Base-by-base conservation (phyloP, 2,888 invertebrate species). In the Eupithecia abbreviata region DNA sequence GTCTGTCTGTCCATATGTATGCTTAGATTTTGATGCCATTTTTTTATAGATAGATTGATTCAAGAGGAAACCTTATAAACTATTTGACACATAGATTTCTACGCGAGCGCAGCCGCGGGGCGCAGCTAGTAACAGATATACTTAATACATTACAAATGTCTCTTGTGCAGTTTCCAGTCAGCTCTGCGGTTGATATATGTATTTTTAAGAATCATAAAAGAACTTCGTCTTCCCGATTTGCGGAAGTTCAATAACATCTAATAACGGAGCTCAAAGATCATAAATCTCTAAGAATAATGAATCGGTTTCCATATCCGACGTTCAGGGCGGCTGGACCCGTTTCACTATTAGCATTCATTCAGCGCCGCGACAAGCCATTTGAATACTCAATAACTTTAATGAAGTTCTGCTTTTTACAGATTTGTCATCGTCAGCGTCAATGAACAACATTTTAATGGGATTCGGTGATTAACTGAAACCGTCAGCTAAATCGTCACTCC, bases 241-340 rank as follows among this genome's bases (percentile, higher is more conserved):
- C 47, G 71, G 30, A 75, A 70, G 73, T 75, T 71, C 67, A 67
- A 73, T 69, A 75, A 74, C 66, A 79, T 76, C 78, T 80, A 83
- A 82, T 83, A 85, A 85, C 82, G 78, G 82, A 83, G 82, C 83
- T 79, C 82, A 80, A 82, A 82, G 82, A 80, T 83, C 85, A 87
- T 88, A 88, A 85, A 83, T 88, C 85, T 87, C 78, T 80, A 83
- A 83, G 85, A 85, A 87, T 87, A 88, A 88, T 86, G 85, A 87
- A 87, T 87, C 86, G 86, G 81, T 82, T 85, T 82, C 80, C 80
- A 82, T 84, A 85, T 85, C 84, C 84, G 82, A 79, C 80, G 82
- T 81, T 82, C 82, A 78, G 78, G 83, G 83, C 83, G 82, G 83
- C 81, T 80, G 84, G 82, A 84, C 79, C 83, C 83, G 84, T 86